phyloP scores from a whole-genome alignment of 2,113 vertebrate species.

The Coturnix japonica region DNA sequence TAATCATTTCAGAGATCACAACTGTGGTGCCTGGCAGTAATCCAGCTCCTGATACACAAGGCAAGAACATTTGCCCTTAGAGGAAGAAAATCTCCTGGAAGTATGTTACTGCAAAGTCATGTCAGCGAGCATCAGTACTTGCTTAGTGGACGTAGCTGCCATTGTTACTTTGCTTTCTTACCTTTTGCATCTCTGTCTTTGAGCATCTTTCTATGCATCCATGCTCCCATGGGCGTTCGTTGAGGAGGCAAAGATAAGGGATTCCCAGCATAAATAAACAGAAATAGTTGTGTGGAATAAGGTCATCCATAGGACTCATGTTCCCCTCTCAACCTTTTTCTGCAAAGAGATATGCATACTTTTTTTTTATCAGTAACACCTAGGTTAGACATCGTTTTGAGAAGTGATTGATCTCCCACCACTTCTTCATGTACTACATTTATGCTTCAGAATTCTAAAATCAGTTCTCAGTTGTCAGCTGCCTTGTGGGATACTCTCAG shows the following conservation, averaged over 20 bases:
- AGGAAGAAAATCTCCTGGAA: not conserved
- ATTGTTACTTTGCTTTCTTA: not conserved
- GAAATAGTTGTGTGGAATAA: not conserved
- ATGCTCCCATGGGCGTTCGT: not conserved
- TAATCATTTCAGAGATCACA: not conserved
- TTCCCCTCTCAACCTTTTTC: not conserved
- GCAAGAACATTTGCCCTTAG: not conserved
- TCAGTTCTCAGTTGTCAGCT: not conserved
- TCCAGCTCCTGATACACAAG: not conserved
- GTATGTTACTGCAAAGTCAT: not conserved
- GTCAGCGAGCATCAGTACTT: not conserved
- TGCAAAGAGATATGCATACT: not conserved
- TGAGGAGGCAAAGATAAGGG: not conserved
- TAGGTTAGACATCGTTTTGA: not conserved
- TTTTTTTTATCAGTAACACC: not conserved
- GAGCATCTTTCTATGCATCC: not conserved
- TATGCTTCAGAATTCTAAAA: slow-evolving; percentile 3
- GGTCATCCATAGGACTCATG: not conserved
- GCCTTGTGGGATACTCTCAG: not conserved
- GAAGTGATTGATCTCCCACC: not conserved
- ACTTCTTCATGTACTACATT: not conserved
- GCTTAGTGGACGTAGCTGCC: not conserved
- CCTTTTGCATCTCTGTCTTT: not conserved
- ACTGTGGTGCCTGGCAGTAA: not conserved
- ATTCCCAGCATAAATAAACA: not conserved